These are phyloP conservation scores for Gorsachius magnificus DNA, from an alignment of 2,797 vertebrate species.

Conservation along the genomic window DNA sequence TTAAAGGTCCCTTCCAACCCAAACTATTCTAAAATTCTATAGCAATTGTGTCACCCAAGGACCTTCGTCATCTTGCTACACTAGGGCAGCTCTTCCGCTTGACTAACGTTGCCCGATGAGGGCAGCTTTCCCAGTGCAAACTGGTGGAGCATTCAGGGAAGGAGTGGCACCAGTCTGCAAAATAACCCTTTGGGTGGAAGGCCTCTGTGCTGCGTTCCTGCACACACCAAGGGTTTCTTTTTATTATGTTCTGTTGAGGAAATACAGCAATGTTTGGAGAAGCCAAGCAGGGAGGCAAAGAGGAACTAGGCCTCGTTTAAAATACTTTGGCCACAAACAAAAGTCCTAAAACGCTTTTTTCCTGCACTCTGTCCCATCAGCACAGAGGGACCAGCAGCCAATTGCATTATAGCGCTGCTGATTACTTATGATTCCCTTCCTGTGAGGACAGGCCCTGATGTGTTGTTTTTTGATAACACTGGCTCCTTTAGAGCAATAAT, in stretches of 20 bases:
- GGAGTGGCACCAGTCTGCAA: not conserved
- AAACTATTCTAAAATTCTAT: no score
- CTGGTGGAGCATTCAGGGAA: not conserved
- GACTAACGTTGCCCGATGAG: rapidly evolving
- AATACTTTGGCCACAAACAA: not conserved
- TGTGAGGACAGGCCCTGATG: constrained; percentile 75
- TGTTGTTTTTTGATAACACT: constrained; percentile 82
- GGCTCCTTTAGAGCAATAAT: constrained; percentile 82
- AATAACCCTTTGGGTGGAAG: not conserved
- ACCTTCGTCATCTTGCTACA: not conserved
- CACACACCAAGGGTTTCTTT: rapidly evolving
- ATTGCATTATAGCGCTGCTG: constrained; percentile 70
- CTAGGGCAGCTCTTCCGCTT: not conserved
- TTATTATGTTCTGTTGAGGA: not conserved
- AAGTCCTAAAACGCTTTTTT: not conserved
- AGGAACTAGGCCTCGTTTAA: constrained; percentile 8
- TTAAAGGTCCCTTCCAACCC: no score
- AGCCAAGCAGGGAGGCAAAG: constrained; percentile 36
- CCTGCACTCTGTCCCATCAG: not conserved
- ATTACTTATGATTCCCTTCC: constrained; percentile 81
- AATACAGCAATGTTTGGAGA: not conserved
- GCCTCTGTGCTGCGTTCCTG: rapidly evolving
- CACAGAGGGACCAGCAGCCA: constrained; percentile 64
- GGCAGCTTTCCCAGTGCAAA: not conserved
- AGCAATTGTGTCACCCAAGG: not conserved